A percentile compares a stretch with the other conserved stretches of the same genome.
Conservation (phyloP, 1,140 invertebrate species). For the Penaeus chinensis region DNA sequence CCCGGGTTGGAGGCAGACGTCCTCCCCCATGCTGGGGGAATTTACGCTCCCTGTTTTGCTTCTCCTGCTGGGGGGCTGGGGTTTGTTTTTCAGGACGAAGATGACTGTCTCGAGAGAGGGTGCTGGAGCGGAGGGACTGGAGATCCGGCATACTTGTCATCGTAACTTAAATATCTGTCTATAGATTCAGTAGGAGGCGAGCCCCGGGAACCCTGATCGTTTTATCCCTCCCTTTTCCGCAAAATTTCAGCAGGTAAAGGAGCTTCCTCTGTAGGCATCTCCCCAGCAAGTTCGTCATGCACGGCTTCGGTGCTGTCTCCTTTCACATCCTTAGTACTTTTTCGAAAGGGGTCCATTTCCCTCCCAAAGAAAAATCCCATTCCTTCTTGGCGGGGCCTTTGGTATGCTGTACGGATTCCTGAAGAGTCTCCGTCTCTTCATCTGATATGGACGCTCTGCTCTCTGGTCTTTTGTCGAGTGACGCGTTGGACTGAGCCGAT, state of each 20-base stretch:
- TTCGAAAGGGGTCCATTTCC: slow-evolving; percentile 55
- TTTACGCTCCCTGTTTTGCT: slow-evolving; percentile 3
- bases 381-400: slow-evolving; percentile 20
- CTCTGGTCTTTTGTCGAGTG: slow-evolving; percentile 16
- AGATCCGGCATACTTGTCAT: slow-evolving; percentile 47
- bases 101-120: background rate
- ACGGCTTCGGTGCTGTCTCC: background rate
- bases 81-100: background rate
- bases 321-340: background rate
- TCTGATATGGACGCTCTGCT: slow-evolving; percentile 37
- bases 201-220: background rate
- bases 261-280: background rate
- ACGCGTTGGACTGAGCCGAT: slow-evolving; percentile 47
- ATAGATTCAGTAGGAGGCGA: background rate
- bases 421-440: slow-evolving; percentile 47
- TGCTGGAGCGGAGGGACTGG: slow-evolving; percentile 27
- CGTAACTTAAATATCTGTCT: slow-evolving; percentile 21
- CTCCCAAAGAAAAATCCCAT: slow-evolving; percentile 38
- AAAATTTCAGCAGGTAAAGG: background rate
- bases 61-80: background rate
- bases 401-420: slow-evolving; percentile 27
- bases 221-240: background rate
- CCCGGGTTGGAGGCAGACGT: slow-evolving; percentile 44
- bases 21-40: slow-evolving; percentile 43
- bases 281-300: background rate